Conservation (phyloP, 2,797 vertebrate genomes). For the Argyrosomus regius region DNA sequence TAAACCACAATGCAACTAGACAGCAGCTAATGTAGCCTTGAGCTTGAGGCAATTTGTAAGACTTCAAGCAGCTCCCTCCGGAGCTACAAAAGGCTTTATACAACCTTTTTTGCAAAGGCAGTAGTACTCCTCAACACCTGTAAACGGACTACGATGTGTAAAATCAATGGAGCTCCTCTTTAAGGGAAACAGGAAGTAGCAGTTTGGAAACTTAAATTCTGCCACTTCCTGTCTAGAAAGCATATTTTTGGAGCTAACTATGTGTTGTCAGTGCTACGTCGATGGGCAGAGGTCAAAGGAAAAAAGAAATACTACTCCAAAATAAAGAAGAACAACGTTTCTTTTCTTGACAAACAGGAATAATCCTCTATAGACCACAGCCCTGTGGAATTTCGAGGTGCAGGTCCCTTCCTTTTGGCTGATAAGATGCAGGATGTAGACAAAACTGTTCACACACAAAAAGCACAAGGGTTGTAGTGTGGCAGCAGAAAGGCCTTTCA, state of each 20-base stretch:
- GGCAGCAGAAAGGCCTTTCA: conserved; percentile 69
- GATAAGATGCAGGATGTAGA: conserved; percentile 57
- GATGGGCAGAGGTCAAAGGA: conserved; percentile 56
- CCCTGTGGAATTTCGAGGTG: conserved; percentile 48
- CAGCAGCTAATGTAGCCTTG: not conserved
- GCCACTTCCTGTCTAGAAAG: conserved; percentile 13
- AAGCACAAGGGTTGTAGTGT: conserved; percentile 65
- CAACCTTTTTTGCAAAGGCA: not conserved
- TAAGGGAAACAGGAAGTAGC: conserved; percentile 9
- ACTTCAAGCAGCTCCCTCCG: not conserved
- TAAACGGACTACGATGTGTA: not conserved
- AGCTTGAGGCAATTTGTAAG: not conserved
- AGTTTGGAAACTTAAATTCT: conserved; percentile 7
- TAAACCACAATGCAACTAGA: not conserved
- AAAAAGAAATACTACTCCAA: conserved; percentile 35
- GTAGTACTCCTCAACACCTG: not conserved
- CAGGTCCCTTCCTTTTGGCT: conserved; percentile 49
- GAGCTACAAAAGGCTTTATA: not conserved
- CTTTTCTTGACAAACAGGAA: conserved; percentile 60
- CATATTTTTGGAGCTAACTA: conserved; percentile 47
- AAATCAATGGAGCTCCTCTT: not conserved
- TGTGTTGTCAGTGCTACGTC: conserved; percentile 59
- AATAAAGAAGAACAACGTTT: conserved; percentile 48
- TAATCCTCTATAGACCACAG: conserved; percentile 25
- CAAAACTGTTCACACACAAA: conserved; percentile 59